A percentile compares a stretch with the other conserved stretches of the same genome.
phyloP scores from a whole-genome alignment of 2,888 invertebrate species.

The Capitulum mitella region DNA sequence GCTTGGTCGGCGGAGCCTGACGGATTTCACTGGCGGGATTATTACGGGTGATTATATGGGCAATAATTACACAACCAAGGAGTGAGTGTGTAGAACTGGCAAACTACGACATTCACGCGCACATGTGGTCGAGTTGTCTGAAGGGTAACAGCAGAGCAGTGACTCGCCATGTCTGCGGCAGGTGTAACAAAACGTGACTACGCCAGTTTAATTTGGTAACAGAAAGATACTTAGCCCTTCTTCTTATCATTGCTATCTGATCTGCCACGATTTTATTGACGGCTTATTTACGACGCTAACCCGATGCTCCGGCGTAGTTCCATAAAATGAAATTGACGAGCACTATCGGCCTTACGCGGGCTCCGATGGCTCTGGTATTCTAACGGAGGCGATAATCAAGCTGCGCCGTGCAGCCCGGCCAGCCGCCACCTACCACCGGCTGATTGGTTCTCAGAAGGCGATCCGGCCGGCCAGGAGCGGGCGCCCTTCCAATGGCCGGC shows the following conservation, averaged over 20 bases:
- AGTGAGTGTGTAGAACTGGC: neutral
- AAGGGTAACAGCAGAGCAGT: too few species aligned
- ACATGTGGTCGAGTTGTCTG: too few species aligned
- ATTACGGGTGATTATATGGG: slow-evolving; percentile 18
- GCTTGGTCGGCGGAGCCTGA: slow-evolving; percentile 13
- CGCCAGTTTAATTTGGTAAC: too few species aligned
- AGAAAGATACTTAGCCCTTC: neutral
- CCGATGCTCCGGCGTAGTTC: neutral
- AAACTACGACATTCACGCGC: neutral
- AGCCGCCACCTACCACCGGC: too few species aligned
- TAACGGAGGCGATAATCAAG: too few species aligned
- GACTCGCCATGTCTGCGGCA: too few species aligned
- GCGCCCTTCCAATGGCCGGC: too few species aligned
- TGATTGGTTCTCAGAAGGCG: too few species aligned
- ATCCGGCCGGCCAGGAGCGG: too few species aligned
- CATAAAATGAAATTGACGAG: slow-evolving; percentile 4
- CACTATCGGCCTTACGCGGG: neutral
- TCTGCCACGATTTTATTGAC: neutral
- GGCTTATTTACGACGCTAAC: neutral
- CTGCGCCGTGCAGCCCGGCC: too few species aligned
- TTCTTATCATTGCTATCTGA: neutral
- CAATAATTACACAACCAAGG: neutral
- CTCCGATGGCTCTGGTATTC: too few species aligned
- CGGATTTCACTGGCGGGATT: neutral
- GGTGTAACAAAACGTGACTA: too few species aligned